phyloP scores from a whole-genome alignment of 2,797 vertebrate genomes.

The Xenops minutus region DNA sequence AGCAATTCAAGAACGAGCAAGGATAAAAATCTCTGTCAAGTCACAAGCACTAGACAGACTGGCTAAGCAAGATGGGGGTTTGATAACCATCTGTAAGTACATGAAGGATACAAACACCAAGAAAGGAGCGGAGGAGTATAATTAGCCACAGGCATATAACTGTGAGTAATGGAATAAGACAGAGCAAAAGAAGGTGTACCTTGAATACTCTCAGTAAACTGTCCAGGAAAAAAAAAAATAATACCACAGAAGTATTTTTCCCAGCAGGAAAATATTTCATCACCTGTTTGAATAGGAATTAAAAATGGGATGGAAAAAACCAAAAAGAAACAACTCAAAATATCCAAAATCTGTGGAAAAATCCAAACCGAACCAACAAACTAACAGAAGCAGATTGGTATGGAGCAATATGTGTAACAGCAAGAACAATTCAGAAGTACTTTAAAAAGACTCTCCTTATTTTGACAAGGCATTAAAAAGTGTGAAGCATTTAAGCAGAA shows the following conservation, averaged over 20 bases:
- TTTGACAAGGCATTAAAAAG: neutral
- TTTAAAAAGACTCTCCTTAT: neutral
- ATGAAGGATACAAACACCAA: constrained; percentile 9
- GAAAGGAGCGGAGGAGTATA: neutral
- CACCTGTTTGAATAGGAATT: neutral
- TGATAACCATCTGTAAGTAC: constrained; percentile 39
- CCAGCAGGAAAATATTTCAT: neutral
- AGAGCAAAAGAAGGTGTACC: neutral
- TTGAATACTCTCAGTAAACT: neutral
- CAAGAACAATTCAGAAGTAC: neutral
- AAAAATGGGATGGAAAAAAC: neutral
- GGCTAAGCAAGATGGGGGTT: constrained; percentile 8
- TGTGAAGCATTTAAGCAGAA: neutral
- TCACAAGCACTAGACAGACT: neutral
- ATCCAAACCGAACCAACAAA: neutral
- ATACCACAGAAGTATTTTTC: neutral
- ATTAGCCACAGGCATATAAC: neutral
- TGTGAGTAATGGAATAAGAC: constrained; percentile 5
- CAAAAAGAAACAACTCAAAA: neutral
- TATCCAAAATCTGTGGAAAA: neutral
- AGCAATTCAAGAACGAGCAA: neutral
- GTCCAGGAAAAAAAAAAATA: neutral
- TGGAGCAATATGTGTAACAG: neutral
- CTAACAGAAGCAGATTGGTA: neutral
- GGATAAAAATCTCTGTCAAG: constrained; percentile 27